These are phyloP conservation scores for Lysiphlebus fabarum DNA, from an alignment of 1,140 invertebrate species.

Conservation along the genomic window DNA sequence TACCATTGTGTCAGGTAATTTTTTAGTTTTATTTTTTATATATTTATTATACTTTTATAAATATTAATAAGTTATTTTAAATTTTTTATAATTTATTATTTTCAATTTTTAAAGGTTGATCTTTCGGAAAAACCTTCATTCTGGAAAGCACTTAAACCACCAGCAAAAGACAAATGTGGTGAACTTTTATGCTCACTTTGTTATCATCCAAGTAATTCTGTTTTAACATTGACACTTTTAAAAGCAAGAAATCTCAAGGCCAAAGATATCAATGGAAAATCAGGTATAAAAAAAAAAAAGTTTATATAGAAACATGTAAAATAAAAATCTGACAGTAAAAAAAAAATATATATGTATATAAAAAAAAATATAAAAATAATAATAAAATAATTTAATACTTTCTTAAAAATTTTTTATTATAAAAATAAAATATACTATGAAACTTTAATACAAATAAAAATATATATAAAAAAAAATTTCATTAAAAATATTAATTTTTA, in stretches of 20 bases:
- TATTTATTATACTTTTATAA: conserved; percentile 11
- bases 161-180: conserved; percentile 87
- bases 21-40: conserved; percentile 19
- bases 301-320: too few relatives aligned
- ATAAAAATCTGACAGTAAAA: neutral
- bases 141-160: conserved; percentile 89
- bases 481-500: too few relatives aligned
- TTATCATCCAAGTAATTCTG: conserved; percentile 88
- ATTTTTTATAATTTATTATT: too few relatives aligned
- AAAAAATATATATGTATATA: neutral
- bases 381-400: too few relatives aligned
- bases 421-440: too few relatives aligned
- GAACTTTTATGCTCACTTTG: conserved; percentile 87
- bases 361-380: too few relatives aligned
- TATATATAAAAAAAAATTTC: too few relatives aligned
- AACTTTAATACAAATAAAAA: too few relatives aligned
- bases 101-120: conserved; percentile 66
- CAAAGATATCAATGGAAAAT: conserved; percentile 93
- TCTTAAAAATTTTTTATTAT: too few relatives aligned
- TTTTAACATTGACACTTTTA: conserved; percentile 80
- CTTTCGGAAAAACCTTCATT: conserved; percentile 86
- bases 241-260: conserved; percentile 91
- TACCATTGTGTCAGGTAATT: conserved; percentile 86
- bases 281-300: conserved; percentile 63
- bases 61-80: conserved; percentile 2